These are phyloP conservation scores for Oligia fasciuncula DNA, from an alignment of 2,888 invertebrate genomes.

Conservation along the genomic window DNA sequence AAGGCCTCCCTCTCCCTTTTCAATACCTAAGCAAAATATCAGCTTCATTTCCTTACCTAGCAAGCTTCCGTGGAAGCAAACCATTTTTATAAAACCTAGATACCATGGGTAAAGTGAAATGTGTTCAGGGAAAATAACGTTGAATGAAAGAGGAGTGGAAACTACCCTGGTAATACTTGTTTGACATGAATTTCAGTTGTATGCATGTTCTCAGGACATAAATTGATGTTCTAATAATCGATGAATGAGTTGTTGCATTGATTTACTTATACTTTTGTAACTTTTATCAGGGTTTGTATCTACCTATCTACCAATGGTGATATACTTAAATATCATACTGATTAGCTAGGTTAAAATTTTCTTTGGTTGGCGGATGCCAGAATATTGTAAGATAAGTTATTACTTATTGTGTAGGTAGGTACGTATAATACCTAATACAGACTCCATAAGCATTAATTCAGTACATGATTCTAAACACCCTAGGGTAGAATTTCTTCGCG, in stretches of 20 bases:
- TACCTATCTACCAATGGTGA: constrained; percentile 16
- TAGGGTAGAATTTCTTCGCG: rapidly evolving
- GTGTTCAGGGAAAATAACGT: constrained; percentile 46
- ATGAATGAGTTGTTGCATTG: constrained; percentile 64
- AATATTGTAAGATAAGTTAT: neutral
- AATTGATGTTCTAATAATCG: constrained; percentile 40
- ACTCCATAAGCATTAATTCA: neutral
- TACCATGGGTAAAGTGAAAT: constrained; percentile 36
- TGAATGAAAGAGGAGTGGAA: constrained; percentile 56
- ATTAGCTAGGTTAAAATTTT: neutral
- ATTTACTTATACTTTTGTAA: constrained; percentile 50
- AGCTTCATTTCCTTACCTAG: neutral
- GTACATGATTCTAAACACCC: neutral
- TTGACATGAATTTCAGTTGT: constrained; percentile 55
- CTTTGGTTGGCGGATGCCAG: neutral
- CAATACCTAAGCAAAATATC: neutral
- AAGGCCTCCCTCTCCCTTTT: too few relatives aligned
- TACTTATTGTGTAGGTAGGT: neutral
- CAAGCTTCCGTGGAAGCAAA: constrained; percentile 40
- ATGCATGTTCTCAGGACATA: constrained; percentile 59
- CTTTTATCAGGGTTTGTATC: constrained; percentile 23
- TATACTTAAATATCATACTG: constrained; percentile 1
- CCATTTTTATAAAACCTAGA: constrained; percentile 31
- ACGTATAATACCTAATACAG: neutral
- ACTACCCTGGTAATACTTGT: constrained; percentile 47